These are phyloP conservation scores for Oryzias celebensis DNA, from an alignment of 2,113 vertebrate species.

Conservation along the genomic window DNA sequence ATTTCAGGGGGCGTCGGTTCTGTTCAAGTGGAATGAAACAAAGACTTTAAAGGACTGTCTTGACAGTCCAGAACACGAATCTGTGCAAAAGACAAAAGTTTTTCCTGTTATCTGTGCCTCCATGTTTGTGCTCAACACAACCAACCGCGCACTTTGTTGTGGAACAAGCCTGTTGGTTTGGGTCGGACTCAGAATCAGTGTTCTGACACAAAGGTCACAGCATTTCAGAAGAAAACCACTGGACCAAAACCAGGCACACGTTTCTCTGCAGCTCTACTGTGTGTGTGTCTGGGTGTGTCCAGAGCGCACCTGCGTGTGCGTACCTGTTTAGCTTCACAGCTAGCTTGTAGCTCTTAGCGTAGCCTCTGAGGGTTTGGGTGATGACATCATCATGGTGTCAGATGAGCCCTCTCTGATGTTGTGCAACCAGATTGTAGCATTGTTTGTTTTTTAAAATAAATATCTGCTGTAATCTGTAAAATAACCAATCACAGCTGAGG, in stretches of 20 bases:
- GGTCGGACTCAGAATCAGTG: constrained; percentile 12
- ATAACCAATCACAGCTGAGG: constrained; percentile 32
- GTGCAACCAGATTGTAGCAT: constrained; percentile 30
- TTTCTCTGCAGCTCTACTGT: constrained; percentile 33
- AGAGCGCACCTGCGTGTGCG: not conserved
- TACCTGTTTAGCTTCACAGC: constrained; percentile 12
- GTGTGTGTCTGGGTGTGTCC: constrained; percentile 1
- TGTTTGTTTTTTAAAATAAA: constrained; percentile 35
- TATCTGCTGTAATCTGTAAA: constrained; percentile 27
- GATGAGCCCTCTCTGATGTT: constrained; percentile 32
- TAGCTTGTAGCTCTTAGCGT: constrained; percentile 35
- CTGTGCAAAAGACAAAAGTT: too few species aligned
- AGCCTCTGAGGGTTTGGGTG: constrained; percentile 40
- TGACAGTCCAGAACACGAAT: too few species aligned
- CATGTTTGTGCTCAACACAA: too few species aligned
- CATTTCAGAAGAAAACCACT: constrained; percentile 34
- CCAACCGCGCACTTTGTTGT: not conserved
- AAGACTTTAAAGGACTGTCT: too few species aligned
- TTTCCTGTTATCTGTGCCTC: too few species aligned
- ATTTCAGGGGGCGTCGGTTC: too few species aligned
- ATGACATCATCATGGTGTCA: constrained; percentile 46
- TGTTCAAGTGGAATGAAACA: too few species aligned
- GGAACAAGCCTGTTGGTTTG: not conserved
- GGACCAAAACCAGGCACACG: constrained; percentile 26
- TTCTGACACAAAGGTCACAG: constrained; percentile 18